Evolutionary conservation across 2,797 vertebrate species (phyloP).

Genomic region (Acrocephalus scirpaceus): DNA sequence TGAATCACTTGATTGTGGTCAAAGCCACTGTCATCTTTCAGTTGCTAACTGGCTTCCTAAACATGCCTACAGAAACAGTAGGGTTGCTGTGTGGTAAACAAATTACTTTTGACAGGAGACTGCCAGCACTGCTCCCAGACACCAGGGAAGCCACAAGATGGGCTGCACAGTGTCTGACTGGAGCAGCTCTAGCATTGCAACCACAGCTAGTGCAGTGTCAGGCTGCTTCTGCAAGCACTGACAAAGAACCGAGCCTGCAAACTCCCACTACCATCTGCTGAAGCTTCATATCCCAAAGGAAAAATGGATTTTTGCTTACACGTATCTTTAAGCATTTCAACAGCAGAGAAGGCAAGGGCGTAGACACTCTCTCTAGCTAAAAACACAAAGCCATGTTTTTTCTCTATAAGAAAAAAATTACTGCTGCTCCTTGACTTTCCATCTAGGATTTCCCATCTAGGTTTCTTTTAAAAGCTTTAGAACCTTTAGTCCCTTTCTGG

Average conservation of each 20-base stretch:
- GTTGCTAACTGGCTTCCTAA: background rate
- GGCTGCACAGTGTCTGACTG: background rate
- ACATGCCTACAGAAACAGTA: background rate
- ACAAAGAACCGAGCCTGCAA: constrained; percentile 24
- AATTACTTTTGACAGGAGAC: constrained; percentile 20
- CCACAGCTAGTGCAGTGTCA: background rate
- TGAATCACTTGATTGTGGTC: background rate
- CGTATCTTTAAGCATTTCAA: background rate
- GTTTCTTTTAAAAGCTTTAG: background rate
- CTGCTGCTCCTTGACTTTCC: background rate
- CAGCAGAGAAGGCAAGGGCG: constrained; percentile 6
- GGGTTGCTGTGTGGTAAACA: background rate
- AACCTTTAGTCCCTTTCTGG: background rate
- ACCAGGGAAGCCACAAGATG: background rate
- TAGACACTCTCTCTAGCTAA: background rate
- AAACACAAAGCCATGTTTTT: background rate
- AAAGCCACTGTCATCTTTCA: constrained; percentile 20
- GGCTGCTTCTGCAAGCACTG: background rate
- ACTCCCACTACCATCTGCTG: constrained; percentile 54
- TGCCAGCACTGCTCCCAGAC: background rate
- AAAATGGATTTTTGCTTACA: constrained; percentile 39
- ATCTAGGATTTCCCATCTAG: background rate
- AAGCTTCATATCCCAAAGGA: constrained; percentile 18
- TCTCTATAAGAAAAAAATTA: background rate
- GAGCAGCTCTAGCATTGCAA: background rate